Evolutionary conservation across 2,113 vertebrate genomes (phyloP), one percentile per base, ranked within the genome.

Genomic region (Callipepla californica): DNA sequence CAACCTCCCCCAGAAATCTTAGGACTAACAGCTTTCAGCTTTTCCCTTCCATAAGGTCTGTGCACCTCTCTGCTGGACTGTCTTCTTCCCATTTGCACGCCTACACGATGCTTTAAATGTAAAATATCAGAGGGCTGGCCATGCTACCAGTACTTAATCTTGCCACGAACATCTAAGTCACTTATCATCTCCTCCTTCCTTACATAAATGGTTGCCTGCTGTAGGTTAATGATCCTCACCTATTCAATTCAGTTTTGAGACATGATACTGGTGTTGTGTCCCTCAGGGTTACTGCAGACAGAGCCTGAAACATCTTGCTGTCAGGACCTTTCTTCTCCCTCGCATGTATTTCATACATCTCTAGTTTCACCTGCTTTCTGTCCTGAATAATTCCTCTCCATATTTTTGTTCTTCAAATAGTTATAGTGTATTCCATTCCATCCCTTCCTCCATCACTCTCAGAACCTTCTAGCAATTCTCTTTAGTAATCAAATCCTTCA

Each of bases 351-450:
- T 67, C 72, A 63, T 8, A 57, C 25, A 32, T 67, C 63, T 90
- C 47, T 26, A 25, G 19, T 50, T 92, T 66, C 50, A 47, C 32
- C 44, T 51, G 18, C 2, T 34, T 88, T 55, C 75, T 82, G 9
- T 21, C 79, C 48, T 9, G 20, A 89, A 74, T 68, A 53, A 94
- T 73, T 32, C 48, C 65, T 45, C 62, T 79, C 82, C 45, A 44
- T 65, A 65, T 44, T 86, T 79, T 80, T 70, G 34, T 83, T 82
- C 79, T 87, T 91, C 82, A 88, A 86, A 83, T 67, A 83, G 68
- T 93, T 83, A 51, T 9, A 78, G 38, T 55, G 45, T 34, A 63
- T 86, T 80, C 47, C 4, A 7, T 70, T 89, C 57, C 69, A 55
- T 22, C 59, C 32, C 26, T 80, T 45, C 50, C 57, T 70, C 50